phyloP scores from a whole-genome alignment of 2,113 vertebrate genomes.

The Archocentrus centrarchus region DNA sequence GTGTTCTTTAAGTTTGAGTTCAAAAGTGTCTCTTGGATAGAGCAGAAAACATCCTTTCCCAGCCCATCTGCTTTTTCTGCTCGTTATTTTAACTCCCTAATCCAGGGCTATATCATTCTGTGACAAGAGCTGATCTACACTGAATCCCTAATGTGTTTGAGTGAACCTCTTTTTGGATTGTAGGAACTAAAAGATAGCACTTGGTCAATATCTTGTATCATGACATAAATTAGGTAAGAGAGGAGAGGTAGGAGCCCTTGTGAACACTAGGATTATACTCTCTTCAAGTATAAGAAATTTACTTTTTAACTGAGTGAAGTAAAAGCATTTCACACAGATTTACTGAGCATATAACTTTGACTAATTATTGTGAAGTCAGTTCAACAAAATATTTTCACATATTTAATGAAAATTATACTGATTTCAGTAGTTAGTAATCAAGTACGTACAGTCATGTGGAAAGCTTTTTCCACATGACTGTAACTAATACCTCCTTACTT shows the following conservation, averaged over 20 bases:
- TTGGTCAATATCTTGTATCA: slow-evolving; percentile 40
- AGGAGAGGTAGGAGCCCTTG: slow-evolving; percentile 13
- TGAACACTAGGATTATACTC: slow-evolving; percentile 5
- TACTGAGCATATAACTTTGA: not conserved
- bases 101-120: slow-evolving; percentile 42
- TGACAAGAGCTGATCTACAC: slow-evolving; percentile 36
- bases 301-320: slow-evolving; percentile 3
- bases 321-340: slow-evolving; percentile 27
- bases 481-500: not conserved
- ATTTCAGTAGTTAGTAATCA: not conserved
- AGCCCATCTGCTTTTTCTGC: slow-evolving; percentile 22
- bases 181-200: slow-evolving; percentile 14
- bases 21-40: slow-evolving; percentile 42
- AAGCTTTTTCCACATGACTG: not conserved
- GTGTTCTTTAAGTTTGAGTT: slow-evolving; percentile 47
- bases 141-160: slow-evolving; percentile 38
- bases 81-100: slow-evolving; percentile 63
- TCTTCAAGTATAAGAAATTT: not conserved
- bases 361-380: not conserved
- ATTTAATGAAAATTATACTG: not conserved
- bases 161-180: slow-evolving; percentile 31
- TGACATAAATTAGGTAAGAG: slow-evolving; percentile 13
- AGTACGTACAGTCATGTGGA: not conserved
- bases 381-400: not conserved
- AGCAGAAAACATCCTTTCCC: slow-evolving; percentile 42